phyloP scores from a whole-genome alignment of 2,888 invertebrate genomes.

The Heteromurus nitidus region DNA sequence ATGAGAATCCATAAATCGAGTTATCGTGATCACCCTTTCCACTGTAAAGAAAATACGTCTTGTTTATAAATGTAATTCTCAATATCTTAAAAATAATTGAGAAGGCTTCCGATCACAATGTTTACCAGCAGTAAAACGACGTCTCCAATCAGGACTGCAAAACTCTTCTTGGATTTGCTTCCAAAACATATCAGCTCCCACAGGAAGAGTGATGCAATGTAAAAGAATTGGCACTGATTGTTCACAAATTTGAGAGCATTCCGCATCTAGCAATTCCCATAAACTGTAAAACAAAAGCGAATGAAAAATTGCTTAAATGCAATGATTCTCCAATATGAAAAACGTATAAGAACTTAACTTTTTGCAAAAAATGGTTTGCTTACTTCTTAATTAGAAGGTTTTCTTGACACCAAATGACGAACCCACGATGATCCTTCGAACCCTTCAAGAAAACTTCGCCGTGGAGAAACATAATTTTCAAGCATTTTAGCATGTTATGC shows the following conservation, averaged over 20 bases:
- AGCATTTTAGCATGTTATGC: constrained; percentile 92
- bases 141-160: constrained; percentile 90
- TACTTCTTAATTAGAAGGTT: constrained; percentile 95
- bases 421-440: constrained; percentile 91
- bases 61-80: neutral
- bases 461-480: constrained; percentile 93
- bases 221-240: constrained; percentile 93
- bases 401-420: constrained; percentile 97
- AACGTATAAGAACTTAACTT: neutral
- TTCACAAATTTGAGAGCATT: constrained; percentile 85
- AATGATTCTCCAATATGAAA: neutral
- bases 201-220: constrained; percentile 94
- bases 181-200: constrained; percentile 97
- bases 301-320: neutral
- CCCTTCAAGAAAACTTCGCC: constrained; percentile 93
- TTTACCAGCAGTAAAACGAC: constrained; percentile 92
- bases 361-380: constrained; percentile 64
- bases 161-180: constrained; percentile 95
- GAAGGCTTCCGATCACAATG: too few species aligned
- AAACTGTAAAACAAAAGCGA: constrained; percentile 80
- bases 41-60: constrained; percentile 78
- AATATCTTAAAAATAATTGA: constrained; percentile 6
- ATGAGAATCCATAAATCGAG: constrained; percentile 93
- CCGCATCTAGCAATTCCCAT: constrained; percentile 94
- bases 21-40: constrained; percentile 94